Evolutionary conservation across 2,113 vertebrate genomes (phyloP), one percentile per base, ranked within the genome.

Genomic region (Bambusicola thoracicus): DNA sequence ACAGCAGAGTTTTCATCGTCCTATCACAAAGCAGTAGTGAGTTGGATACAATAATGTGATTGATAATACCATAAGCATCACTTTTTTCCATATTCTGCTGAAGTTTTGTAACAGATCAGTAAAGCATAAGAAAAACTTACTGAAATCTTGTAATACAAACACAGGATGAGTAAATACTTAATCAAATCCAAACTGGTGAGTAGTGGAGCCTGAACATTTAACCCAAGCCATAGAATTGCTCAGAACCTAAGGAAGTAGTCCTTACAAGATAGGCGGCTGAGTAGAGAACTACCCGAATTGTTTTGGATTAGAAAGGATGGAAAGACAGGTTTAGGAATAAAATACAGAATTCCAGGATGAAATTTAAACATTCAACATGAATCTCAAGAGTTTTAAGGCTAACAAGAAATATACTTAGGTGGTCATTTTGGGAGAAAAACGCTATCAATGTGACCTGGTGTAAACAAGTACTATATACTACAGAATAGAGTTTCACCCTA

Each of bases 221-320:
- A 48, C 12, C 22, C 25, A n/a, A 84, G 27, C 18, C 21, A 38
- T 6, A 8, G 22, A 43, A 38, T 17, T 51, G 27, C 43, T 51
- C 74, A 53, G n/a, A 73, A 44, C 15, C 49, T 44, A 24, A 2
- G 14, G 59, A 72, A 79, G 22, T 13, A 53, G 27, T n/a, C 14
- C 14, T 79, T 51, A 16, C 3, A 38, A 59, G 58, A 51, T 27
- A 79, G 25, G 3, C 20, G 49, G 34, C 10, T 0, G 0, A 7
- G 32, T 27, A 40, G 32, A 72, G 8, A 84, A 41, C 8, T 66
- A 18, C 53, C 43, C 44, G 59, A 38, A 73, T 13, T 51, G 10
- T 10, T 4, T 53, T 53, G 25, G 24, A 74, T 34, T 61, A 34
- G 59, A 63, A 69, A 75, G 8, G 30, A 75, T 32, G 43, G 21